Evolutionary conservation across 2,113 vertebrate species (phyloP).

Genomic region (Anthoscopus minutus): DNA sequence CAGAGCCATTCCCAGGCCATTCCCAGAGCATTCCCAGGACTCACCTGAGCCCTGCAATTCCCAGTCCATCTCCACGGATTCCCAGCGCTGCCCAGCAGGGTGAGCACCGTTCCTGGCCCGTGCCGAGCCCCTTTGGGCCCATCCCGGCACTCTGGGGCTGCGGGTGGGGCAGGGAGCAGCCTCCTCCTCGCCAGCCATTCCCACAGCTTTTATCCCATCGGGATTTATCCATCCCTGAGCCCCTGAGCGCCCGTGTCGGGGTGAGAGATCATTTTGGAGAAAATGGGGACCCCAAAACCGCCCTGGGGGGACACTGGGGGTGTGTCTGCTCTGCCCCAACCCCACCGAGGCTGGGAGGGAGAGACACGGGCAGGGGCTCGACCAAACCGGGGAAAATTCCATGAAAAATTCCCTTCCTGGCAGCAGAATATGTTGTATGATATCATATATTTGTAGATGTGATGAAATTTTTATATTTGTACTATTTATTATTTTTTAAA

Average conservation of each 20-base stretch:
- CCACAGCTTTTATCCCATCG: rapidly evolving
- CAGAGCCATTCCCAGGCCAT: rapidly evolving
- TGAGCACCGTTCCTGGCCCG: too few relatives aligned
- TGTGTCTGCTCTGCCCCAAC: not conserved
- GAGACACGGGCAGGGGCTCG: rapidly evolving
- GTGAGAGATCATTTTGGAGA: too few relatives aligned
- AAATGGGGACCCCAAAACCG: rapidly evolving
- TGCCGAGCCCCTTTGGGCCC: not conserved
- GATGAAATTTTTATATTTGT: too few relatives aligned
- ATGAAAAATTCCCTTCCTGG: not conserved
- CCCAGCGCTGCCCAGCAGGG: not conserved
- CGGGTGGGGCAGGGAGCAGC: not conserved
- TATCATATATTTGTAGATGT: too few relatives aligned
- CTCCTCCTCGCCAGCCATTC: not conserved
- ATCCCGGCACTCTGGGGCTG: not conserved
- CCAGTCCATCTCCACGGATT: constrained; percentile 46
- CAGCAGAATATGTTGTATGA: too few relatives aligned
- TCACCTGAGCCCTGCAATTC: constrained; percentile 43
- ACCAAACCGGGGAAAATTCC: not conserved
- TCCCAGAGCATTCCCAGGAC: not conserved
- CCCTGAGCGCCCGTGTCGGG: rapidly evolving
- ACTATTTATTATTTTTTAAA: too few relatives aligned
- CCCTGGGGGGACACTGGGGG: not conserved
- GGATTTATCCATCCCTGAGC: not conserved
- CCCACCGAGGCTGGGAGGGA: rapidly evolving